Evolutionary conservation across 2,888 invertebrate species (phyloP).

Genomic region (Eremobia ochroleuca): DNA sequence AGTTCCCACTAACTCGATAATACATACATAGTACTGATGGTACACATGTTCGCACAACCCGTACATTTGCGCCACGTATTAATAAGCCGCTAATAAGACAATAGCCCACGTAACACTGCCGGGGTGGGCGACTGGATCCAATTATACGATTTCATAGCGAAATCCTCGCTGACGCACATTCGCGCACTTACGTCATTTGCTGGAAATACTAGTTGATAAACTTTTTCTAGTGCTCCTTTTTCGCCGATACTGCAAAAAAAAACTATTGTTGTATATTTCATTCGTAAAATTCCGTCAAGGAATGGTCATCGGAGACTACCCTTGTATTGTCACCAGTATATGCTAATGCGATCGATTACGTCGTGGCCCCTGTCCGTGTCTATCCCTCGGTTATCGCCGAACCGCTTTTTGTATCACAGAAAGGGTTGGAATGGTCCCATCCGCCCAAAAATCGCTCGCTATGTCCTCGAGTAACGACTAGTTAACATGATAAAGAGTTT

Average conservation of each 20-base stretch:
- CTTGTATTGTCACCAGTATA: slow-evolving; percentile 30
- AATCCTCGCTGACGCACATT: slow-evolving; percentile 48
- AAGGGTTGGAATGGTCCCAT: slow-evolving; percentile 53
- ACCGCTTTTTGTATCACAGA: slow-evolving; percentile 55
- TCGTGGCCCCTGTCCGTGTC: slow-evolving; percentile 44
- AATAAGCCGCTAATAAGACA: slow-evolving; percentile 53
- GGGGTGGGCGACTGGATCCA: slow-evolving; percentile 55
- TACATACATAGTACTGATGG: not conserved
- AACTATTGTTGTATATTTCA: not conserved
- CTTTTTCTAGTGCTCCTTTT: slow-evolving; percentile 19
- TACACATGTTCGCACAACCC: slow-evolving; percentile 8
- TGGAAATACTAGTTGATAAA: slow-evolving; percentile 22
- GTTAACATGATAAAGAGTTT: slow-evolving; percentile 43
- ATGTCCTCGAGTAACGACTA: slow-evolving; percentile 45
- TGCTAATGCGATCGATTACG: slow-evolving; percentile 51
- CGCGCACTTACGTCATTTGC: slow-evolving; percentile 33
- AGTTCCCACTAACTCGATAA: slow-evolving; percentile 19
- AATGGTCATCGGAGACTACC: slow-evolving; percentile 27
- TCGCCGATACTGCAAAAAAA: slow-evolving; percentile 4
- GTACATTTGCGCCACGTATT: slow-evolving; percentile 31
- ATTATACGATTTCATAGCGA: slow-evolving; percentile 61
- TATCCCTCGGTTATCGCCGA: slow-evolving; percentile 47
- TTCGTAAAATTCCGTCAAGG: not conserved
- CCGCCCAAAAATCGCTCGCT: slow-evolving; percentile 50
- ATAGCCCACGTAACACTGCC: slow-evolving; percentile 34